Percentiles rank a stretch among this genome's conserved stretches.
Evolutionary conservation across 2,113 vertebrate genomes (phyloP).

Genomic region (Mungos mungo): DNA sequence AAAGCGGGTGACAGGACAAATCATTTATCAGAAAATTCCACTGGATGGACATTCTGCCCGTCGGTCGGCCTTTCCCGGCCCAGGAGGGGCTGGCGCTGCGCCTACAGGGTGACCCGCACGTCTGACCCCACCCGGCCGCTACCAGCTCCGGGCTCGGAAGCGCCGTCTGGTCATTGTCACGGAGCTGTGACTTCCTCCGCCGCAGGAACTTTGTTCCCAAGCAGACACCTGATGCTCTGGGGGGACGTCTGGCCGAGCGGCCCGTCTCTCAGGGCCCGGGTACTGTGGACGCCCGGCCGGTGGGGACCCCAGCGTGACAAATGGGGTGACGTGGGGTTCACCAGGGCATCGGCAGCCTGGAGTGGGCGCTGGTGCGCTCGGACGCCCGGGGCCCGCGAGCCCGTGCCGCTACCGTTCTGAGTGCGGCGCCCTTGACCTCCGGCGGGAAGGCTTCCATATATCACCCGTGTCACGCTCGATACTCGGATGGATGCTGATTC

Average conservation of each 20-base stretch:
- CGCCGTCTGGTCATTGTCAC: not conserved
- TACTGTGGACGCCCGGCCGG: accelerated
- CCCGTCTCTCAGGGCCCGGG: accelerated
- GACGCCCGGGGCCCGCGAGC: accelerated
- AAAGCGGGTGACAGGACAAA: not conserved
- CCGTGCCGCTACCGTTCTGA: accelerated
- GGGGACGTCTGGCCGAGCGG: not conserved
- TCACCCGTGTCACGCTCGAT: accelerated
- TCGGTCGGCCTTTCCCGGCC: not conserved
- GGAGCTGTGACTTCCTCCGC: not conserved
- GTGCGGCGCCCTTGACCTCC: not conserved
- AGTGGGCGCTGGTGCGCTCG: accelerated
- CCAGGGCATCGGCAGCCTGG: accelerated
- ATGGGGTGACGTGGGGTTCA: accelerated
- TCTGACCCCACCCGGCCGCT: not conserved
- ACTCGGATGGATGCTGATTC: accelerated
- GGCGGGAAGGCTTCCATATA: accelerated
- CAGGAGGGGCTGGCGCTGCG: not conserved
- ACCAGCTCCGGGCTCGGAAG: not conserved
- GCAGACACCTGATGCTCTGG: not conserved
- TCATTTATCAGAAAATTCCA: slow-evolving; percentile 27
- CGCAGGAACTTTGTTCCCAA: not conserved
- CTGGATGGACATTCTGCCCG: not conserved
- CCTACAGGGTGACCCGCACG: not conserved
- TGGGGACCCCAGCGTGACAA: accelerated